Percentiles rank a stretch among this genome's conserved stretches.
Evolutionary conservation across 2,888 invertebrate species (phyloP).

Genomic region (Pristionchus fissidentatus): DNA sequence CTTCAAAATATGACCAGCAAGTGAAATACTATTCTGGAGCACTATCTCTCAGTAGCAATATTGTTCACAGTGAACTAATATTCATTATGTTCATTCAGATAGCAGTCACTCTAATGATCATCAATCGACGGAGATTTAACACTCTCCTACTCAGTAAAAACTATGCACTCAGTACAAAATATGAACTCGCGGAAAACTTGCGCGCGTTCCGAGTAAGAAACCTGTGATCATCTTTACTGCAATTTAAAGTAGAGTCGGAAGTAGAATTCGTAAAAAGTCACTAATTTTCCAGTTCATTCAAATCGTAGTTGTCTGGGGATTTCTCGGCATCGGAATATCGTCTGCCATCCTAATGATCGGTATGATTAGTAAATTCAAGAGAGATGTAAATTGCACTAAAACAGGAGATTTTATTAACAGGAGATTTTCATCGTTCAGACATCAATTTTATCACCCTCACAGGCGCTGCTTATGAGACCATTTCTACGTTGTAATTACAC

Average conservation of each 20-base stretch:
- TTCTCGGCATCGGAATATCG: neutral
- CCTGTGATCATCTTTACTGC: neutral
- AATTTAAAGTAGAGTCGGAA: no score
- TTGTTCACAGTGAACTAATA: neutral
- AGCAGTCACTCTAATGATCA: neutral
- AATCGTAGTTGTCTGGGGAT: neutral
- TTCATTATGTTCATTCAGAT: neutral
- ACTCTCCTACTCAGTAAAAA: neutral
- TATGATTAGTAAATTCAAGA: no score
- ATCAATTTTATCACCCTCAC: neutral
- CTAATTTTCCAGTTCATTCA: conserved; percentile 20
- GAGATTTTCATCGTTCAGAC: neutral
- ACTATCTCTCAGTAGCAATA: no score
- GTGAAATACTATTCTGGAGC: no score
- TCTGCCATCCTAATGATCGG: neutral
- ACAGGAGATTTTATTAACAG: no score
- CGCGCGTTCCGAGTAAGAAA: neutral
- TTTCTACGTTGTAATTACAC: conserved; percentile 1
- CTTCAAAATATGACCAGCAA: no score
- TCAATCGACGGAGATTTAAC: neutral
- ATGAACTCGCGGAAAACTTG: conserved; percentile 1
- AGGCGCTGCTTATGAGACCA: neutral
- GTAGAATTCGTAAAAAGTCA: no score
- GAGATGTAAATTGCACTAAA: no score
- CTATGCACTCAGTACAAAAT: neutral